A percentile compares a stretch with the other conserved stretches of the same genome.
These are phyloP conservation scores for Potamilus streckersoni DNA, from an alignment of 1,140 invertebrate genomes.

Conservation along the genomic window DNA sequence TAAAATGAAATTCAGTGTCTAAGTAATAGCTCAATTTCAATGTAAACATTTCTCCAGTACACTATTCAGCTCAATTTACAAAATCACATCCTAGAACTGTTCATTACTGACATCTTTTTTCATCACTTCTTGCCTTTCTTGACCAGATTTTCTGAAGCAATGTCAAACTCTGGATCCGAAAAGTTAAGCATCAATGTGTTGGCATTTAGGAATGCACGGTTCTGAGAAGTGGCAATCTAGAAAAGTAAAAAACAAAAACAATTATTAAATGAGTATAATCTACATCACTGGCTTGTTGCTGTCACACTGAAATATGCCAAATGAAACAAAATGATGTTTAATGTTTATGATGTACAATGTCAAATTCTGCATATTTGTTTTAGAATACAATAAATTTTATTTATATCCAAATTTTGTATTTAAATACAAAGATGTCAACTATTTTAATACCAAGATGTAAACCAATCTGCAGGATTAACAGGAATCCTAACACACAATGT, in stretches of 20 bases:
- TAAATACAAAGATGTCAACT: neutral
- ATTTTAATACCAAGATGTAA: neutral
- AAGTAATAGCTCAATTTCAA: too few relatives aligned
- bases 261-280: neutral
- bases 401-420: neutral
- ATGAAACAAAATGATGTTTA: neutral
- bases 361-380: neutral
- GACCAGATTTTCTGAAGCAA: too few relatives aligned
- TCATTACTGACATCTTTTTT: too few relatives aligned
- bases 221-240: conserved; percentile 93
- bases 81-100: too few relatives aligned
- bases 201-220: conserved; percentile 93
- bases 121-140: too few relatives aligned
- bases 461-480: neutral
- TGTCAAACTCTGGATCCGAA: conserved; percentile 91
- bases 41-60: too few relatives aligned
- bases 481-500: too few relatives aligned
- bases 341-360: too few relatives aligned
- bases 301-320: neutral
- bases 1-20: too few relatives aligned
- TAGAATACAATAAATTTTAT: neutral
- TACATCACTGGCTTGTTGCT: neutral
- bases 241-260: conserved; percentile 39
- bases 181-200: conserved; percentile 97
- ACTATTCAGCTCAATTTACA: too few relatives aligned